Base-by-base conservation (phyloP, 1,140 invertebrate genomes). In the Radopholus similis region DNA sequence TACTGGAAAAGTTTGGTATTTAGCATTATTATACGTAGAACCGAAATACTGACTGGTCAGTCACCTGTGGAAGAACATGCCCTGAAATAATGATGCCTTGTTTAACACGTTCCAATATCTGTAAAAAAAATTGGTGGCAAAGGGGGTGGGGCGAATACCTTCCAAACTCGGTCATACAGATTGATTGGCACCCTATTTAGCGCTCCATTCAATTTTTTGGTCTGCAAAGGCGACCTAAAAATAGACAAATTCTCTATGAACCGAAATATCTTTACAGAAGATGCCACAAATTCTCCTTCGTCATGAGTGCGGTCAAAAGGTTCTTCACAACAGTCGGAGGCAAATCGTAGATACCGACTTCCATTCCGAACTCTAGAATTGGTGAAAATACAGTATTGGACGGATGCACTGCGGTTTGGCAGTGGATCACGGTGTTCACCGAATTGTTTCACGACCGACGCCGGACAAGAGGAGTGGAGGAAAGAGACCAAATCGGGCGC, bases 101-200 rank as follows among this genome's bases (percentile, higher is more conserved):
- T 15, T 64, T 30, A 8, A 66, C 64, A 5, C 64, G 11, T n/a
- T 66, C 64, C 9, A 66, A 35, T 35, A 51, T 51, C 47, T 51
- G 23, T 5, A 21, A 51, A 21, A 51, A 47, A 47, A 47, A 23
- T 11, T 47, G 15, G 5, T 47, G 49, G 23, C 9, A 92, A 93
- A 70, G 90, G 87, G 42, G 89, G 85, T 47, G 97, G 85, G 53
- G 9, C 15, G 47, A n/a, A n/a, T n/a, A 98, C 90, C 83, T 94
- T 90, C 94, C 95, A 99, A 0, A 98, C 92, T 84, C 91, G 88
- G 77, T 92, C 86, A 81, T 97, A 97, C 85, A 99, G 97, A 76
- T 92, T 89, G 72, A 88, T 87, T 0, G 95, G 95, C 0, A 97
- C 94, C 54, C 93, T 87, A 80, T 94, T 95, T 9, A 98, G 84